These are phyloP conservation scores for Cotesia vestalis DNA, from an alignment of 1,140 invertebrate genomes.

Conservation along the genomic window DNA sequence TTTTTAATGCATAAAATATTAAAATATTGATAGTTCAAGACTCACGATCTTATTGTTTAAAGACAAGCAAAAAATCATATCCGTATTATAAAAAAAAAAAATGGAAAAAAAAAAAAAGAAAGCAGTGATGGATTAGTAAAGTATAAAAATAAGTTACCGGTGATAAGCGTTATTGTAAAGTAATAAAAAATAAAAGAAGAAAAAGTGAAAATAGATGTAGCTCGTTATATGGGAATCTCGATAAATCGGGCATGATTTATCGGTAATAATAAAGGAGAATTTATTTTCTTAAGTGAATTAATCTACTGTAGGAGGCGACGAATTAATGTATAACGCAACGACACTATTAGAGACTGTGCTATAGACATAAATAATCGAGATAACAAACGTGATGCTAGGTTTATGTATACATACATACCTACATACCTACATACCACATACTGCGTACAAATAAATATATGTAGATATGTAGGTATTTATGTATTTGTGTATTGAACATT, in stretches of 20 bases:
- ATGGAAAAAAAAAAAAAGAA: no score
- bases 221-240: constrained; percentile 1
- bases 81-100: background rate
- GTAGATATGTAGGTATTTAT: no score
- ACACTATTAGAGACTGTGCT: constrained; percentile 37
- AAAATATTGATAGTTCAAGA: no score
- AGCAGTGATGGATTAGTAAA: no score
- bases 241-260: constrained; percentile 10
- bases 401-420: constrained; percentile 38
- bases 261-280: constrained; percentile 12
- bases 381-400: constrained; percentile 43
- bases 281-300: constrained; percentile 24
- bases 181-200: background rate
- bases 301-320: constrained; percentile 28
- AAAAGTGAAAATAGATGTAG: background rate
- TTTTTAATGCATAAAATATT: no score
- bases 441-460: no score
- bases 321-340: constrained; percentile 36
- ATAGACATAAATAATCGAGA: constrained; percentile 43
- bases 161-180: background rate
- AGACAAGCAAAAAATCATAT: constrained; percentile 35
- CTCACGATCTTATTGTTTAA: no score
- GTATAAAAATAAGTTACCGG: background rate
- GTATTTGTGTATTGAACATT: constrained; percentile 37
- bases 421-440: no score